Percentiles rank a stretch among this genome's conserved stretches.
Evolutionary conservation across 92 coral and sea anemone genomes (phyloP).

Genomic region (Ricordea florida): DNA sequence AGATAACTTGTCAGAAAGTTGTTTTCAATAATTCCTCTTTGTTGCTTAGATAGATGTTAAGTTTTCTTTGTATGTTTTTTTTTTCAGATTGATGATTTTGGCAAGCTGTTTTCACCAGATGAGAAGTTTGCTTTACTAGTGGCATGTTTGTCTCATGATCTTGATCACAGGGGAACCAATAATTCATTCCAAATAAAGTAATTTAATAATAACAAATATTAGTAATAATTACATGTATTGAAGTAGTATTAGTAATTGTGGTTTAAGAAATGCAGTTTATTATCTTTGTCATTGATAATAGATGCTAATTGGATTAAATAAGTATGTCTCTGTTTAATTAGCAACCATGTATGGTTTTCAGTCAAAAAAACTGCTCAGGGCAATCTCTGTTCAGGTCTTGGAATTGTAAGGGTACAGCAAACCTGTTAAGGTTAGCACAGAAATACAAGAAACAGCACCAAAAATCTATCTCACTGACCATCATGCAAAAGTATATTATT

Average conservation of each 20-base stretch:
- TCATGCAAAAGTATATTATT: no score
- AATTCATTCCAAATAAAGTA: slow-evolving; percentile 98
- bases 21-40: background rate
- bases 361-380: no score
- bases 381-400: no score
- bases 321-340: no score
- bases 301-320: no score
- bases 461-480: no score
- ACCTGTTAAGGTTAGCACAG: no score
- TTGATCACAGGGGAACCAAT: slow-evolving; percentile 98
- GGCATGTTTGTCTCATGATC: slow-evolving; percentile 96
- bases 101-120: slow-evolving; percentile 56
- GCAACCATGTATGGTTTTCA: no score
- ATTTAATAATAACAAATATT: background rate
- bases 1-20: no score
- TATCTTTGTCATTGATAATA: no score
- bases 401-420: no score
- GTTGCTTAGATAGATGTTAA: background rate
- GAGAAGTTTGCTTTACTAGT: slow-evolving; percentile 91
- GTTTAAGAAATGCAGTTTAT: background rate
- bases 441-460: no score
- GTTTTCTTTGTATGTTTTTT: background rate
- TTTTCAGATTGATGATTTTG: slow-evolving; percentile 58
- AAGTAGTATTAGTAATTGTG: background rate
- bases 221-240: background rate